Conservation (phyloP, 2,888 invertebrate genomes). For the Phyllotreta cruciferae region DNA sequence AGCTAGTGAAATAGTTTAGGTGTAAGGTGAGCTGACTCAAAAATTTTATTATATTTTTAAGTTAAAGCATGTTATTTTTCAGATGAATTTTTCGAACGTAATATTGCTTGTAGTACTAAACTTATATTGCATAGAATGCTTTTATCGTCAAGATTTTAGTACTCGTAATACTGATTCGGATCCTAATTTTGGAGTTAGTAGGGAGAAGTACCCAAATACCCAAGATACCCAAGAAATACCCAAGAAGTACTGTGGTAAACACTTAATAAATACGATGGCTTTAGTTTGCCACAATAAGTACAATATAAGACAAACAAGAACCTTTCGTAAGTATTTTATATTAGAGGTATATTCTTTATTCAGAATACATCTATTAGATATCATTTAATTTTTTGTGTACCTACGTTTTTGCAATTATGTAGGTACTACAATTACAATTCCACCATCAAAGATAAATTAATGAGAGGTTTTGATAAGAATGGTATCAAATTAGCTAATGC, state of each 20-base stretch:
- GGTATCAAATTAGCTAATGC: too few species aligned
- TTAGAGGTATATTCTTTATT: neutral
- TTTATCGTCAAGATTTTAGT: too few species aligned
- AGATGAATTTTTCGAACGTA: slow-evolving; percentile 8
- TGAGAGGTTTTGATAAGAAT: too few species aligned
- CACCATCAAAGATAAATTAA: too few species aligned
- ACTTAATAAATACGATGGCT: neutral
- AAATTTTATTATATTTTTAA: neutral
- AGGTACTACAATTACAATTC: too few species aligned
- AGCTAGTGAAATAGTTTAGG: neutral
- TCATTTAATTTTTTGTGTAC: too few species aligned
- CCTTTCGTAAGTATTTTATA: slow-evolving; percentile 3
- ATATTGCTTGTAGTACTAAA: neutral
- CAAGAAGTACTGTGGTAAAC: slow-evolving; percentile 4
- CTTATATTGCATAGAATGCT: neutral
- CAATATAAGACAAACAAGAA: neutral
- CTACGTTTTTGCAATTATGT: too few species aligned
- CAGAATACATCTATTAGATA: too few species aligned
- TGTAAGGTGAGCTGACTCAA: neutral
- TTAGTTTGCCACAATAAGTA: neutral
- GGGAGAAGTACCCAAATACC: too few species aligned
- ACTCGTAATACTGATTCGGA: too few species aligned
- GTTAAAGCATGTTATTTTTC: neutral
- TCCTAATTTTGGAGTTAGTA: neutral
- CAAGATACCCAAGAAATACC: too few species aligned